Percentiles rank a stretch among this genome's conserved stretches.
Evolutionary conservation across 2,113 vertebrate species (phyloP).

Genomic region (Pantherophis guttatus): DNA sequence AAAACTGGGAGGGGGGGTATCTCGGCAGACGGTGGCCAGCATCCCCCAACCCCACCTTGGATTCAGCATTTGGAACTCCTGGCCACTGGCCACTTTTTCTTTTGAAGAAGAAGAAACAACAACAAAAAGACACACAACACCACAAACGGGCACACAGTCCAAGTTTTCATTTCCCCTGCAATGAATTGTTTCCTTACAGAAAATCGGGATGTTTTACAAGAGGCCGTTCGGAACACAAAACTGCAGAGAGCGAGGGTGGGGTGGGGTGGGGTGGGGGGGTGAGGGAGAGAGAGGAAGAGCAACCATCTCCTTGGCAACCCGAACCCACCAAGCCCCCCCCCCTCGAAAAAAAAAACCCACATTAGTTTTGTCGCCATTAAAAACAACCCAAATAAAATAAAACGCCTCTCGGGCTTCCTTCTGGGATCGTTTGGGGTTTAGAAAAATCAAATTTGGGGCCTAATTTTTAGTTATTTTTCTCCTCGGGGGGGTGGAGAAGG

Average conservation of each 20-base stretch:
- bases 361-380: background rate
- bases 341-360: background rate
- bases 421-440: background rate
- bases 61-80: background rate
- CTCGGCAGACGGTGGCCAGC: background rate
- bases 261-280: background rate
- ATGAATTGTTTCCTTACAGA: constrained; percentile 51
- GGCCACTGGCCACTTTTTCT: too few relatives aligned
- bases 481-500: too few relatives aligned
- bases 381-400: background rate
- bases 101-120: background rate
- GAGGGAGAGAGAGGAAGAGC: background rate
- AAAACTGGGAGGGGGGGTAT: background rate
- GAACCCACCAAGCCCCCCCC: background rate
- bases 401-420: background rate
- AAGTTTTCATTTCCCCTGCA: background rate
- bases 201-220: constrained; percentile 47
- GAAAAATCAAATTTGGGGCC: background rate
- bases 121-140: background rate
- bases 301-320: background rate
- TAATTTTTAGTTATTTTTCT: background rate
- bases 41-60: too few relatives aligned
- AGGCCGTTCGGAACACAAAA: constrained; percentile 40
- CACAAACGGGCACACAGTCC: background rate
- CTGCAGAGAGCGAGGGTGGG: background rate